Evolutionary conservation across 2,797 vertebrate species (phyloP).

Genomic region (Bryconaethiops microstoma): DNA sequence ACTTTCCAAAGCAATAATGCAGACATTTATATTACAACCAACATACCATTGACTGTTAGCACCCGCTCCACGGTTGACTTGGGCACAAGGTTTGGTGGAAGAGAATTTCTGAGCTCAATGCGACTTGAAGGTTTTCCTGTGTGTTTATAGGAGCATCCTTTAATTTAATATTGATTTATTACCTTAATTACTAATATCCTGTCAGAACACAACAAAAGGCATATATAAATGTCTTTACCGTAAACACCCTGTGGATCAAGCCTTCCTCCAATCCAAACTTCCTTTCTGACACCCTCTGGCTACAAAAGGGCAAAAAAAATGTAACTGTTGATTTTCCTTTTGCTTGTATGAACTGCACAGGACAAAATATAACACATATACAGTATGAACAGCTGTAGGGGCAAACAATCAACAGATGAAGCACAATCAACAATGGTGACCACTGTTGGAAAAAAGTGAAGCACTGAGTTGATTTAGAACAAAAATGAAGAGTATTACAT

Average conservation of each 20-base stretch:
- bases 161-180: too few species aligned
- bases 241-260: conserved; percentile 89
- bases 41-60: conserved; percentile 85
- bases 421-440: too few species aligned
- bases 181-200: background rate
- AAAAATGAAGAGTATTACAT: too few species aligned
- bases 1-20: too few species aligned
- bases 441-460: too few species aligned
- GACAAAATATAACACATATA: background rate
- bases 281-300: conserved; percentile 88
- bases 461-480: too few species aligned
- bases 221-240: conserved; percentile 72
- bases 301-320: conserved; percentile 60
- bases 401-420: too few species aligned
- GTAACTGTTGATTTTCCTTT: background rate
- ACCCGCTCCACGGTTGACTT: conserved; percentile 80
- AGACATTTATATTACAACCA: background rate
- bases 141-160: background rate
- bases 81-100: conserved; percentile 84
- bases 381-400: too few species aligned
- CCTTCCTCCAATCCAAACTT: conserved; percentile 72
- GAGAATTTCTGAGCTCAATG: conserved; percentile 76
- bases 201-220: background rate
- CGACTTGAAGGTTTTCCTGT: conserved; percentile 61
- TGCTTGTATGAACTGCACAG: background rate